A percentile compares a stretch with the other conserved stretches of the same genome.
Conservation (phyloP, 2,113 vertebrate genomes). For the Cyanistes caeruleus region DNA sequence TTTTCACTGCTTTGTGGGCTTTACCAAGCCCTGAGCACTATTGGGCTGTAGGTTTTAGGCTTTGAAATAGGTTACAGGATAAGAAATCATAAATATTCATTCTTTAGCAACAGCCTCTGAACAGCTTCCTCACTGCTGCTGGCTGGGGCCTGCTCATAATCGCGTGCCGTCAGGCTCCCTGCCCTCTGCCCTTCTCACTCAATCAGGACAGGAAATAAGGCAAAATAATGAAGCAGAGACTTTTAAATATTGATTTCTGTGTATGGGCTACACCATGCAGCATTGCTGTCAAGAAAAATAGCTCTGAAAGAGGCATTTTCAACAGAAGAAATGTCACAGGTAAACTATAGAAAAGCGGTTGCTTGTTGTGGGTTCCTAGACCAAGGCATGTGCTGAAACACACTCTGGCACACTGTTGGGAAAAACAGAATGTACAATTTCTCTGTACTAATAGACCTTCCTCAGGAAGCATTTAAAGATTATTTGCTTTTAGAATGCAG, state of each 20-base stretch:
- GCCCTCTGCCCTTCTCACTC: background rate
- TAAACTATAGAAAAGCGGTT: background rate
- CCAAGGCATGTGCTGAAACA: background rate
- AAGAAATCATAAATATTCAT: conserved; percentile 57
- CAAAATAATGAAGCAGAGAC: conserved; percentile 20
- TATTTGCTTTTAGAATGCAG: background rate
- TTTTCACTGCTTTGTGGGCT: conserved; percentile 44
- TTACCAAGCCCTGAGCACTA: conserved; percentile 11
- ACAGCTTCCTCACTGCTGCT: background rate
- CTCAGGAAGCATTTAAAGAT: background rate
- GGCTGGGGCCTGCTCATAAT: background rate
- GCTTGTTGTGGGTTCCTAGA: background rate
- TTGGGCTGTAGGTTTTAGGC: conserved; percentile 13
- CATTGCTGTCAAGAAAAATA: background rate
- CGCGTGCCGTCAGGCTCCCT: background rate
- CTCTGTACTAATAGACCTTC: background rate
- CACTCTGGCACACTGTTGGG: background rate
- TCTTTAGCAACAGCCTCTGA: background rate
- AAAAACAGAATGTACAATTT: background rate
- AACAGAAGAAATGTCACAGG: background rate
- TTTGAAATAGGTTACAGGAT: conserved; percentile 39
- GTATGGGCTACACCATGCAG: background rate
- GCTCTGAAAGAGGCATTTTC: background rate
- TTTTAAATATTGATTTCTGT: conserved; percentile 49
- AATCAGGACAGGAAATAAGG: background rate